Evolutionary conservation across 2,888 invertebrate genomes (phyloP).

Genomic region (Tipula unca): DNA sequence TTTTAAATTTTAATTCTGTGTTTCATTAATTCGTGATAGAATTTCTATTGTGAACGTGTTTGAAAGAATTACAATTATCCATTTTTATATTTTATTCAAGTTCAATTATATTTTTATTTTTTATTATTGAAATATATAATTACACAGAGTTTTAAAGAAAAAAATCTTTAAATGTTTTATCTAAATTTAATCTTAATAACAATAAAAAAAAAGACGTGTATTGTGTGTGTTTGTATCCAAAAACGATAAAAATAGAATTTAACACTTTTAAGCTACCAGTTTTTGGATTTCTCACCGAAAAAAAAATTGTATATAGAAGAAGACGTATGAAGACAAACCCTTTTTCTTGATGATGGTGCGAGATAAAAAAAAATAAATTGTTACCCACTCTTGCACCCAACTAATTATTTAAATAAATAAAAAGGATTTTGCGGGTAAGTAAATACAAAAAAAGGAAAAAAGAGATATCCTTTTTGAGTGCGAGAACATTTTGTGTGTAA

Average conservation of each 20-base stretch:
- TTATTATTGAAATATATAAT: neutral
- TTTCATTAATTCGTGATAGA: constrained; percentile 4
- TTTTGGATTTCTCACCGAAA: neutral
- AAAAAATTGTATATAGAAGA: neutral
- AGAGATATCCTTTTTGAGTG: neutral
- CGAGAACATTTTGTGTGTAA: neutral
- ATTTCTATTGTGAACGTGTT: neutral
- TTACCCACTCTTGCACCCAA: neutral
- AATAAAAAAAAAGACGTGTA: neutral
- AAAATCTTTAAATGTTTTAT: neutral
- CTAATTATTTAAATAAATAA: neutral
- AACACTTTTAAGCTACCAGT: neutral
- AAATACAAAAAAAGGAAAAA: neutral
- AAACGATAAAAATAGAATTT: neutral
- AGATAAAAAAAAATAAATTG: neutral
- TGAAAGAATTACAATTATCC: neutral
- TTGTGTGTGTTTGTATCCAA: neutral
- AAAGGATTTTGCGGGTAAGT: neutral
- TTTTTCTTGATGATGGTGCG: neutral
- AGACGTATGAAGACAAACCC: neutral
- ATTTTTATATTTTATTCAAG: neutral
- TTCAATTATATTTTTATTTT: neutral
- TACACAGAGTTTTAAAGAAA: neutral
- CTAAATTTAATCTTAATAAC: neutral
- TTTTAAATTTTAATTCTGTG: neutral